Evolutionary conservation across 2,888 invertebrate genomes (phyloP).

Genomic region (Subacronicta megacephala): DNA sequence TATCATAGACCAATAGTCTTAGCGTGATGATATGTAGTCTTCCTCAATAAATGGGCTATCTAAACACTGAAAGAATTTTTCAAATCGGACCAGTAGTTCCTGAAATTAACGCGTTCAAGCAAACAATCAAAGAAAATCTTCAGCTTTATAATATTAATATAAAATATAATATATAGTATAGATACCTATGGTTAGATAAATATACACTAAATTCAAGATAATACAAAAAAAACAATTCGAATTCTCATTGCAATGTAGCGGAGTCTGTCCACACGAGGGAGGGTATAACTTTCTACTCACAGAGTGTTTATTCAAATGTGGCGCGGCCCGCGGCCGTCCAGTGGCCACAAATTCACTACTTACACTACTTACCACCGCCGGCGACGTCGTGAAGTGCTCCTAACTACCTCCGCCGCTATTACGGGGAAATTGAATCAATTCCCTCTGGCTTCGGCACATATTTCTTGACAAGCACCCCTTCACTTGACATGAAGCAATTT

Average conservation of each 20-base stretch:
- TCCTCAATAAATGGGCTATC: too few species aligned
- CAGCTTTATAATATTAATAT: too few species aligned
- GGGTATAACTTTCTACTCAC: constrained; percentile 6
- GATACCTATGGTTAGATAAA: too few species aligned
- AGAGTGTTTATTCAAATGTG: constrained; percentile 41
- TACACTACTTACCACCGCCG: constrained; percentile 39
- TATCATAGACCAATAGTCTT: too few species aligned
- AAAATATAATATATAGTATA: too few species aligned
- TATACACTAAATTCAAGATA: too few species aligned
- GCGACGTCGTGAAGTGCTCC: constrained; percentile 39
- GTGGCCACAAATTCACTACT: constrained; percentile 43
- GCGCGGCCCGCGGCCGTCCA: constrained; percentile 4
- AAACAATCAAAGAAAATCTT: too few species aligned
- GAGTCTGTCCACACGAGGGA: neutral
- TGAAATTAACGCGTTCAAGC: too few species aligned
- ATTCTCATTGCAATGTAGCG: neutral
- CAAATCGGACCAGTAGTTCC: too few species aligned
- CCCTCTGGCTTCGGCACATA: constrained; percentile 47
- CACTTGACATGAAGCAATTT: constrained; percentile 45
- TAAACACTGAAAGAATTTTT: too few species aligned
- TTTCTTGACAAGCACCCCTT: constrained; percentile 48
- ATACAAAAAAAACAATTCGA: too few species aligned
- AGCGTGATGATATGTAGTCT: too few species aligned
- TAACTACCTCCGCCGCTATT: constrained; percentile 47
- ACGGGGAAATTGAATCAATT: constrained; percentile 54